Conservation (phyloP, 2,113 vertebrate species). For the Hypocryptadius cinnamomeus region DNA sequence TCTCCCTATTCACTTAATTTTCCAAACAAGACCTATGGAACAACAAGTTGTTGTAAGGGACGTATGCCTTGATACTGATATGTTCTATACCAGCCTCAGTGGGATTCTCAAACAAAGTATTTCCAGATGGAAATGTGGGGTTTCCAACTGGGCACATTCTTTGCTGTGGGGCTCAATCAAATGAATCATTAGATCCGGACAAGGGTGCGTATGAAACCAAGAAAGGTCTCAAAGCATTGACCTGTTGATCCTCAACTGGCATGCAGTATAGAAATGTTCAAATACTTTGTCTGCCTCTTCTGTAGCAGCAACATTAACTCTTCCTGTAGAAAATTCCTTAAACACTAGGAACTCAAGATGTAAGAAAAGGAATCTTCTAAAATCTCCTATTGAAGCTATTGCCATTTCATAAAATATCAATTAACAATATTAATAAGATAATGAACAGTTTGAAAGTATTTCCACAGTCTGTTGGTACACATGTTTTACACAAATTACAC, state of each 20-base stretch:
- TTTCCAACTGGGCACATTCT: background rate
- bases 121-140: background rate
- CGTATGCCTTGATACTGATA: background rate
- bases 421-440: background rate
- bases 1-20: background rate
- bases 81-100: background rate
- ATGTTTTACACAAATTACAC: background rate
- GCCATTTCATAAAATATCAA: background rate
- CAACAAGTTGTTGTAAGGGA: background rate
- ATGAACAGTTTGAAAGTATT: background rate
- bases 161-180: background rate
- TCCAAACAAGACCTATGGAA: background rate
- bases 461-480: background rate
- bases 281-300: background rate
- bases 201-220: fast-evolving
- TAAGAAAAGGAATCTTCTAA: background rate
- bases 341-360: background rate
- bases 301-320: background rate
- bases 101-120: background rate
- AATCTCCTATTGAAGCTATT: background rate
- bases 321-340: background rate
- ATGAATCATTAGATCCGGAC: background rate
- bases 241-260: background rate
- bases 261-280: background rate
- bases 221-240: background rate